Conservation (phyloP, 2,797 vertebrate genomes). For the Artibeus lituratus region DNA sequence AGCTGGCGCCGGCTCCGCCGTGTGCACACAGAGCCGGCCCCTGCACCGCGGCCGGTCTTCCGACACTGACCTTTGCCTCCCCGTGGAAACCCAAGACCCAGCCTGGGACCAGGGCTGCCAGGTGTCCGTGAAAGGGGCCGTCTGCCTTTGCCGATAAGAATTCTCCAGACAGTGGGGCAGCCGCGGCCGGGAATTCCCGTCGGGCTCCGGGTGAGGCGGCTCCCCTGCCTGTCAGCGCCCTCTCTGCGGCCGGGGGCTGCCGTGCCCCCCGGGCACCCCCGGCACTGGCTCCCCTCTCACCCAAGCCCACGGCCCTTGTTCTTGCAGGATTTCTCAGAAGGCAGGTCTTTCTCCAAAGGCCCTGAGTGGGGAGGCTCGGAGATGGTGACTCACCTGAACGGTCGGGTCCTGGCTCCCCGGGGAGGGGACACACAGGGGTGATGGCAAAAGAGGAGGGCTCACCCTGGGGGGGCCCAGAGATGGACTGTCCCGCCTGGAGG, state of each 20-base stretch:
- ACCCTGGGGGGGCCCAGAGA: background rate
- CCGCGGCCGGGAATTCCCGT: background rate
- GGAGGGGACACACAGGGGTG: background rate
- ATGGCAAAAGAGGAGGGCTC: accelerated
- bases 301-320: accelerated
- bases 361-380: background rate
- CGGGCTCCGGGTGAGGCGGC: background rate
- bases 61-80: background rate
- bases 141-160: background rate
- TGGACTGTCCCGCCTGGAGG: accelerated
- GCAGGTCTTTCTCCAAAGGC: background rate
- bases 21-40: conserved; percentile 19
- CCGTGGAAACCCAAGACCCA: background rate
- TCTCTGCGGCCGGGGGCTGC: accelerated
- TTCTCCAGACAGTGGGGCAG: background rate
- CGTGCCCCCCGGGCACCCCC: accelerated
- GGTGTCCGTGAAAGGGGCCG: conserved; percentile 59
- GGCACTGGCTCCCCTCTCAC: accelerated
- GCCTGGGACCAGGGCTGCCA: conserved; percentile 58
- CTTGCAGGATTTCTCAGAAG: background rate
- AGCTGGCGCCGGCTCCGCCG: background rate
- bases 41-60: background rate
- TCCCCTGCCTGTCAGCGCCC: background rate
- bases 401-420: accelerated
- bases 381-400: accelerated